phyloP scores from a whole-genome alignment of 2,888 invertebrate genomes.

The Furcula furcula region DNA sequence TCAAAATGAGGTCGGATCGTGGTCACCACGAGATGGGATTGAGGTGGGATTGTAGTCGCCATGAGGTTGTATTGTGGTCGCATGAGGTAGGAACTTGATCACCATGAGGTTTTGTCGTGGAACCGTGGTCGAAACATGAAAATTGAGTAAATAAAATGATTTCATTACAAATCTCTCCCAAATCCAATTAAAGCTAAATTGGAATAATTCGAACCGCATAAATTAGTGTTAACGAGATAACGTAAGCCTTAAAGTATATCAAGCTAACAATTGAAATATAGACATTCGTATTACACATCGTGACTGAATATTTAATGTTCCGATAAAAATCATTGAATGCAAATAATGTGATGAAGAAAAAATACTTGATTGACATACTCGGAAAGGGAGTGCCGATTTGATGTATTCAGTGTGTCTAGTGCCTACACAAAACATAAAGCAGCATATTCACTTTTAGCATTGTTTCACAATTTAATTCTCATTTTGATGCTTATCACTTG shows the following conservation, averaged over 20 bases:
- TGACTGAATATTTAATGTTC: conserved; percentile 8
- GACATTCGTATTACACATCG: conserved; percentile 9
- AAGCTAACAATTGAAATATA: conserved; percentile 2
- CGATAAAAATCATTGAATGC: conserved; percentile 36
- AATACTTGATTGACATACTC: conserved; percentile 46
- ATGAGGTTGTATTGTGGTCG: no score
- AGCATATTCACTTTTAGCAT: no score
- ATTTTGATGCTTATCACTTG: no score
- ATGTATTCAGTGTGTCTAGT: no score
- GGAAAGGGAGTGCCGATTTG: conserved; percentile 22
- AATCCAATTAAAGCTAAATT: conserved; percentile 1
- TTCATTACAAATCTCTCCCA: not conserved
- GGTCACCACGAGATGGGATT: no score
- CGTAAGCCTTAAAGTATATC: not conserved
- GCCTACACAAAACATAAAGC: no score
- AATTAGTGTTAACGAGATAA: not conserved
- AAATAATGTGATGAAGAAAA: conserved; percentile 25
- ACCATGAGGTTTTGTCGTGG: no score
- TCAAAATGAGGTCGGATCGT: no score
- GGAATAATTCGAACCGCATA: not conserved
- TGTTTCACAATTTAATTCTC: no score
- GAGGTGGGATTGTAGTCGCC: no score
- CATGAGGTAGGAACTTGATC: no score
- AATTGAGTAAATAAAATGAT: not conserved
- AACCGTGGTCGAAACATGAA: no score